phyloP scores from a whole-genome alignment of 2,888 invertebrate species.

The Chaetoderma sp. region DNA sequence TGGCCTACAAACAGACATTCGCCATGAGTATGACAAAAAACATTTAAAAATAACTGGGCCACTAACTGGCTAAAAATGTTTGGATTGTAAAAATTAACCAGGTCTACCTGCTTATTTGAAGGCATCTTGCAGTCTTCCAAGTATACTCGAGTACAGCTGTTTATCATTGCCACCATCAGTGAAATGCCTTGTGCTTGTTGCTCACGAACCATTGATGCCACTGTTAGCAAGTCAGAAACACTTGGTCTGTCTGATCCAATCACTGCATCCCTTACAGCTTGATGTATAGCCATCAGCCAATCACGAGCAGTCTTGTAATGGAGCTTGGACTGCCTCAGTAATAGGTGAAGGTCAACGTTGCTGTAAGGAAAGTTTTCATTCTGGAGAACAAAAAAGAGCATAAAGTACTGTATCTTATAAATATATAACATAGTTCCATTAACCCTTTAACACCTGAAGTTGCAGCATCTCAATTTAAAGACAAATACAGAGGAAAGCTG shows the following conservation, averaged over 20 bases:
- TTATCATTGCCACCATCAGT: slow-evolving; percentile 73
- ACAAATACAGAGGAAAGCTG: no score
- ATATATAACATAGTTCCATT: no score
- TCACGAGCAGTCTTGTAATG: slow-evolving; percentile 42
- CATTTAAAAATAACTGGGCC: no score
- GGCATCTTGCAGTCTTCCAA: slow-evolving; percentile 73
- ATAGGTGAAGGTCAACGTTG: slow-evolving; percentile 46
- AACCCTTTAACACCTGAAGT: no score
- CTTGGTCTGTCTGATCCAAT: slow-evolving; percentile 73
- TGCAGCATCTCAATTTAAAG: no score
- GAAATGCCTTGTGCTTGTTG: slow-evolving; percentile 76
- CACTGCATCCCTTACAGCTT: slow-evolving; percentile 37
- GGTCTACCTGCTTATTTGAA: slow-evolving; percentile 49
- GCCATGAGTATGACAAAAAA: no score
- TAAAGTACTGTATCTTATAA: not conserved
- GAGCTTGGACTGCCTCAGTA: slow-evolving; percentile 51
- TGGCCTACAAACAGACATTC: no score
- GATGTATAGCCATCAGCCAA: slow-evolving; percentile 50
- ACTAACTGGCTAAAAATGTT: no score
- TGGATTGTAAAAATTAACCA: no score
- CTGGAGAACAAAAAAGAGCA: slow-evolving; percentile 41
- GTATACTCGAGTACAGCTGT: slow-evolving; percentile 78
- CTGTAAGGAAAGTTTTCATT: slow-evolving; percentile 54
- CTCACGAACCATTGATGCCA: slow-evolving; percentile 77
- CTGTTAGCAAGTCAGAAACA: slow-evolving; percentile 77